Evolutionary conservation across 2,113 vertebrate genomes (phyloP).

Genomic region (Sigmodon hispidus): DNA sequence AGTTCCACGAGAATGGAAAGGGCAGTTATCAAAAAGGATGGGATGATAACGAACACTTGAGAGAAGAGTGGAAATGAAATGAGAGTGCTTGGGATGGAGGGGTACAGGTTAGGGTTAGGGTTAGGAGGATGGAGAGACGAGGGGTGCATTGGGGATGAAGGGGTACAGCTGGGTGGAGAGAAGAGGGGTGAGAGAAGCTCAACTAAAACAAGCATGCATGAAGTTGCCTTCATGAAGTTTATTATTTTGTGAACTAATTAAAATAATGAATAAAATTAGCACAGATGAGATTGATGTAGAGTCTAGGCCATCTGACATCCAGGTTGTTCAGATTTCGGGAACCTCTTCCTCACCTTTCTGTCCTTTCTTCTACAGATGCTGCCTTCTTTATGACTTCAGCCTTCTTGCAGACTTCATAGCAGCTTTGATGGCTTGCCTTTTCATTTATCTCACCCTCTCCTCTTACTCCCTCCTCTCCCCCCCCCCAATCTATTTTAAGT

Average conservation of each 20-base stretch:
- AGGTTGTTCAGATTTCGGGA: constrained; percentile 70
- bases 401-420: constrained; percentile 77
- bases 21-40: background rate
- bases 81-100: background rate
- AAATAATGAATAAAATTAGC: constrained; percentile 56
- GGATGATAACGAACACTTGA: background rate
- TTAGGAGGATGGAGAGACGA: too few relatives aligned
- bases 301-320: constrained; percentile 47
- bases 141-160: background rate
- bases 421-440: constrained; percentile 73
- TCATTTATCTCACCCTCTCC: constrained; percentile 76
- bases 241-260: background rate
- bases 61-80: background rate
- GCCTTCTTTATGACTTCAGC: constrained; percentile 77
- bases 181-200: background rate
- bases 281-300: constrained; percentile 43
- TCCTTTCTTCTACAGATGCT: constrained; percentile 66
- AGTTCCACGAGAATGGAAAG: background rate
- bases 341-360: constrained; percentile 68
- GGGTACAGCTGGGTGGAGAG: background rate
- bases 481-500: constrained; percentile 78
- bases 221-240: background rate
- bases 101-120: too few relatives aligned
- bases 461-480: constrained; percentile 68
- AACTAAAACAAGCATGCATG: background rate